phyloP scores from a whole-genome alignment of 2,113 vertebrate species.

The Cyanoramphus novaezelandiae region DNA sequence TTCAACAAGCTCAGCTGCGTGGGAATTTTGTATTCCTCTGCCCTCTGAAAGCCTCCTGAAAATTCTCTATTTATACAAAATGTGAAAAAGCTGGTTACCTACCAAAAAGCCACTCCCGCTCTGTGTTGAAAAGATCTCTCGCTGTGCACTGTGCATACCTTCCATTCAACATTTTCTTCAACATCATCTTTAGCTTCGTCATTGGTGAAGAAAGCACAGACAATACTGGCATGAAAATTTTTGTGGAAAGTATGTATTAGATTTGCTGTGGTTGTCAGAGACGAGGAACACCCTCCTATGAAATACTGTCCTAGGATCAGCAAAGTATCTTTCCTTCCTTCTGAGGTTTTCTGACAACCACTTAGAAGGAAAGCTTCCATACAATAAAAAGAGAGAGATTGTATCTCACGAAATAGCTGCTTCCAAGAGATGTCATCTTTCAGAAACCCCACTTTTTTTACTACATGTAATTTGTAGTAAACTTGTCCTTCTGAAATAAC shows the following conservation, averaged over 20 bases:
- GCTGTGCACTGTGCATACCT: neutral
- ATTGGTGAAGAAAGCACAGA: neutral
- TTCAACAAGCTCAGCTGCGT: neutral
- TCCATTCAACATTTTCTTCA: neutral
- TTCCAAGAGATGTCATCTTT: neutral
- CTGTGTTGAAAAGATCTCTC: neutral
- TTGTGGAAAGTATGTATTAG: neutral
- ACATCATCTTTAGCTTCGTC: neutral
- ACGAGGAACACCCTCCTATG: neutral
- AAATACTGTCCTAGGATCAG: neutral
- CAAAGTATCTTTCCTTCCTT: neutral
- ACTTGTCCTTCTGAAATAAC: neutral
- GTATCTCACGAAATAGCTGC: neutral
- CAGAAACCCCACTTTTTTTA: neutral
- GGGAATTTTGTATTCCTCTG: neutral
- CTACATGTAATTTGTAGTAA: neutral
- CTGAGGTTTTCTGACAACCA: neutral
- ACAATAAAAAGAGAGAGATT: neutral
- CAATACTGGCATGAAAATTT: neutral
- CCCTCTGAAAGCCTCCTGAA: neutral
- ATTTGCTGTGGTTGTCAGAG: neutral
- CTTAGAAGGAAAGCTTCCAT: neutral
- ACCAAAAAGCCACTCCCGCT: neutral
- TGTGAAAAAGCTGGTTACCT: neutral
- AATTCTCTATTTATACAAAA: neutral